Conservation (phyloP, 2,888 invertebrate genomes). For the Parnassius mnemosyne region DNA sequence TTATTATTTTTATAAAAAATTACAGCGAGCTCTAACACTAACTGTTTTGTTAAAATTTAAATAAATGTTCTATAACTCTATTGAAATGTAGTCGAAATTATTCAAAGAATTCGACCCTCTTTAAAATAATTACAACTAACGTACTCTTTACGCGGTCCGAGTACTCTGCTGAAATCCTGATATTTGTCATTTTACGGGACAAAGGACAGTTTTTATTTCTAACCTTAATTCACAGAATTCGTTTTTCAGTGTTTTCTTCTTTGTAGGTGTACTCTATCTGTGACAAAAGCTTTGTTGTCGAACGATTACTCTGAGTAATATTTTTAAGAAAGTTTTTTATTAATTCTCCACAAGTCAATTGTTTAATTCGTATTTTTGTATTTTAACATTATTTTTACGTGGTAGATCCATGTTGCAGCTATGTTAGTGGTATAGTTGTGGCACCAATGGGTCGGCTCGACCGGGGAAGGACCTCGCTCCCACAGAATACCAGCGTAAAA, state of each 20-base stretch:
- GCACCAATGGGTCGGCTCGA: too few relatives aligned
- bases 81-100: neutral
- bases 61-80: too few relatives aligned
- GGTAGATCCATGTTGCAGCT: too few relatives aligned
- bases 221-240: slow-evolving; percentile 11
- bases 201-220: slow-evolving; percentile 13
- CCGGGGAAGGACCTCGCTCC: too few relatives aligned
- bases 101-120: neutral
- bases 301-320: slow-evolving; percentile 12
- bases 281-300: slow-evolving; percentile 15
- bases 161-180: neutral
- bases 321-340: slow-evolving; percentile 8
- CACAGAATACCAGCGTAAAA: too few relatives aligned
- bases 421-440: too few relatives aligned
- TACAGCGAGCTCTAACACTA: too few relatives aligned
- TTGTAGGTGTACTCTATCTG: neutral
- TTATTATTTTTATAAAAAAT: too few relatives aligned
- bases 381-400: neutral
- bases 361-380: neutral
- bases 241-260: slow-evolving; percentile 2
- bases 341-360: neutral
- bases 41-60: too few relatives aligned
- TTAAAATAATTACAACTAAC: neutral
- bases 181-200: slow-evolving; percentile 5
- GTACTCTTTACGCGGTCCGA: neutral